Percentiles rank a stretch among this genome's conserved stretches.
These are phyloP conservation scores for Mormyrops attenuatus DNA, from an alignment of 2,797 vertebrate genomes.

Conservation along the genomic window DNA sequence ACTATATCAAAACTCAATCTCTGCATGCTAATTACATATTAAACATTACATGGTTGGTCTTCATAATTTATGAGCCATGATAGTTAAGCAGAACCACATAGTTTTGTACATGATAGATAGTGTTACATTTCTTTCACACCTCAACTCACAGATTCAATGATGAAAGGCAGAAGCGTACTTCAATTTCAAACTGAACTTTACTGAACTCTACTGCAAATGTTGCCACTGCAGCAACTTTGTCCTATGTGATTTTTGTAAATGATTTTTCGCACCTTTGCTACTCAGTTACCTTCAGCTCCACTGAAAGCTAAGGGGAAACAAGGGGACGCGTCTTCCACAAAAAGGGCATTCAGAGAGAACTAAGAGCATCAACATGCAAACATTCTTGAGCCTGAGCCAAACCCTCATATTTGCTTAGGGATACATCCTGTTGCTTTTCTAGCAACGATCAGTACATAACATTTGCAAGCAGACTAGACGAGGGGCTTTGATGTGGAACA, in stretches of 20 bases:
- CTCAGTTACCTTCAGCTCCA: background rate
- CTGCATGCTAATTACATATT: background rate
- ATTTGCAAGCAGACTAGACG: background rate
- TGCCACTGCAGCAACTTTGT: background rate
- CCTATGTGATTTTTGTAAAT: background rate
- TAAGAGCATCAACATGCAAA: background rate
- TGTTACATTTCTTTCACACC: background rate
- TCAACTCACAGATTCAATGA: background rate
- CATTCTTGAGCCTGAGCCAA: slow-evolving; percentile 9
- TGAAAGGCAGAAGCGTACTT: background rate
- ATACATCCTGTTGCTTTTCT: slow-evolving; percentile 6
- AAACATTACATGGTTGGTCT: background rate
- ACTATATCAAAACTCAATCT: background rate
- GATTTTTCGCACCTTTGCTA: background rate
- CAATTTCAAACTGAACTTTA: background rate
- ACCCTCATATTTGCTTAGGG: background rate
- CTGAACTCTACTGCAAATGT: background rate
- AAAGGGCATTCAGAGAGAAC: background rate
- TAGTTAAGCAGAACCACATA: background rate
- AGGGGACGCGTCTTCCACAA: background rate
- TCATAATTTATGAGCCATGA: background rate
- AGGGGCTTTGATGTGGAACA: background rate
- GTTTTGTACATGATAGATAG: background rate
- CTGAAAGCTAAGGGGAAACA: background rate
- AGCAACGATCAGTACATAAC: background rate